These are phyloP conservation scores for Drosophila neocordata DNA, from an alignment of 1,140 invertebrate genomes.

Conservation along the genomic window DNA sequence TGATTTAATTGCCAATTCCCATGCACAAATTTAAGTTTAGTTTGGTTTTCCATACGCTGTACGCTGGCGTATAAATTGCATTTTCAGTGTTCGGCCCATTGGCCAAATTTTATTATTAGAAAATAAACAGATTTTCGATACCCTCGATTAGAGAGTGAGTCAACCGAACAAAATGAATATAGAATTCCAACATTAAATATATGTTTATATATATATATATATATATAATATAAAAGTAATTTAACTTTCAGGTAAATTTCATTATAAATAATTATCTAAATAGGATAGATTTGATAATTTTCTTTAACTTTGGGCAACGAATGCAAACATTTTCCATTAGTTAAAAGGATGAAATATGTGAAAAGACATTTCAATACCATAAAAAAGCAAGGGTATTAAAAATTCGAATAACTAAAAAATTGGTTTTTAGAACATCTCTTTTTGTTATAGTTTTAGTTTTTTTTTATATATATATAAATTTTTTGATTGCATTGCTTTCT, in stretches of 20 bases:
- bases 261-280: too few species aligned
- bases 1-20: constrained; percentile 40
- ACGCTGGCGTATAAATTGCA: constrained; percentile 22
- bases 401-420: neutral
- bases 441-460: constrained; percentile 32
- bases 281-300: too few species aligned
- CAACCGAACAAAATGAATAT: neutral
- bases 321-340: too few species aligned
- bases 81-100: constrained; percentile 36
- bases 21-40: constrained; percentile 25
- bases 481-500: constrained; percentile 10
- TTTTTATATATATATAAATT: constrained; percentile 11
- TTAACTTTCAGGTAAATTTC: too few species aligned
- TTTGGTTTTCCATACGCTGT: neutral
- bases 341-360: too few species aligned
- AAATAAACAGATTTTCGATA: constrained; percentile 40
- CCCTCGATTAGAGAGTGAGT: neutral
- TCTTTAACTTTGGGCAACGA: too few species aligned
- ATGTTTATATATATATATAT: too few species aligned
- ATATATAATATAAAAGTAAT: too few species aligned
- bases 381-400: neutral
- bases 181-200: neutral
- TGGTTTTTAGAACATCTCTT: neutral
- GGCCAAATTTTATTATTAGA: constrained; percentile 67
- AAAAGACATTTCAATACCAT: too few species aligned